Base-by-base conservation (phyloP, 2,888 invertebrate genomes). In the Fragum sueziense region DNA sequence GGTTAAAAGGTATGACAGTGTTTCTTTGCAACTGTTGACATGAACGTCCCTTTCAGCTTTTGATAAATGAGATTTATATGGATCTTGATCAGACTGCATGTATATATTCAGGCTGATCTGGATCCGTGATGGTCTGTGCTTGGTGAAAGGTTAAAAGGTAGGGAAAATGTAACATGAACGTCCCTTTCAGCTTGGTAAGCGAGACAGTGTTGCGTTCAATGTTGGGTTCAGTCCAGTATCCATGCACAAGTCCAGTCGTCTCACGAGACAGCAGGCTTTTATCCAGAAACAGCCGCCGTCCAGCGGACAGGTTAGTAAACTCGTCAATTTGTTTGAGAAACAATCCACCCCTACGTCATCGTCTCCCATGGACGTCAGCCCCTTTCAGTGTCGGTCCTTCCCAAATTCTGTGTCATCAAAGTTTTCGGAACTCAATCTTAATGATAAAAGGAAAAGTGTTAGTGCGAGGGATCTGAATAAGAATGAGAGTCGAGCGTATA, bases 191-290 rank as follows among this genome's bases (percentile, higher is more conserved):
- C 70, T 80, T 25, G 72, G 76, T 29, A 74, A 82, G 31, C 73
- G 86, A 27, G 87, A 89, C 29, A 89, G 87, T 72, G 79, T 90
- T 29, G 82, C 89, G 0, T 91, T 89, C 79, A 89, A 72, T 70
- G 86, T 91, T 47, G 88, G 89, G 22, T 90, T 90, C 84, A 90
- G 90, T 33, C 91, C 91, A 7, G 82, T 78, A 69, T 73, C 80
- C 62, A 57, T 74, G 52, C 62, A 65, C n/a, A 77, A 76, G 47
- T 77, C 81, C 34, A 80, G 75, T 75, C 77, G 80, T 31, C 83
- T 88, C 41, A 84, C 76, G 31, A 79, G 86, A 11, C 88, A 88
- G 73, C 85, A 85, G 31, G 88, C 83, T 3, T 89, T 89, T 73
- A 81, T 89, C 25, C 81, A 85, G 67, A 87, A 84, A 37, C 86